Conservation (phyloP, 2,888 invertebrate species). For the Troglohyphantes excavatus region DNA sequence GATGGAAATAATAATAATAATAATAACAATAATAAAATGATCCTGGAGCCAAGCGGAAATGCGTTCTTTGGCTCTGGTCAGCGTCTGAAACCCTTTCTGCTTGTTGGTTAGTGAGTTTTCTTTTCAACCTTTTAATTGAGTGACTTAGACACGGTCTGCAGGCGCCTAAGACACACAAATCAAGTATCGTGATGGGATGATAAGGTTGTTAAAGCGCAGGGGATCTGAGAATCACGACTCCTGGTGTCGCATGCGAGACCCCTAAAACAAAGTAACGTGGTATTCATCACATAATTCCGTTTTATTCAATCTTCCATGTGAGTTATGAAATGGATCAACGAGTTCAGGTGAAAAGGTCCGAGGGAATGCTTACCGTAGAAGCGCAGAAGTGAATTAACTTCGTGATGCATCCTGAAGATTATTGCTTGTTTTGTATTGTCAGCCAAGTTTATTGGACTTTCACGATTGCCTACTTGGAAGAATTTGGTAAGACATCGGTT, state of each 20-base stretch:
- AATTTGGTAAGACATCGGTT: too few relatives aligned
- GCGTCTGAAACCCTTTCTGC: background rate
- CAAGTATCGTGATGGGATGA: slow-evolving; percentile 41
- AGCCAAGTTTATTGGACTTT: slow-evolving; percentile 44
- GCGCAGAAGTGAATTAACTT: background rate
- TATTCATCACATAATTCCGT: slow-evolving; percentile 9
- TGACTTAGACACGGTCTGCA: slow-evolving; percentile 71
- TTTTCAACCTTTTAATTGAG: slow-evolving; percentile 60
- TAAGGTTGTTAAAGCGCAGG: slow-evolving; percentile 14
- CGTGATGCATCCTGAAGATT: slow-evolving; percentile 12
- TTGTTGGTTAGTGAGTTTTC: background rate
- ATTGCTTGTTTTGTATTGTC: background rate
- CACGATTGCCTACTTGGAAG: slow-evolving; percentile 32
- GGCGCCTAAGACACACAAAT: slow-evolving; percentile 19
- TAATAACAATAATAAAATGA: background rate
- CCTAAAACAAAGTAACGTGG: background rate
- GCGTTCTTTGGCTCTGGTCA: slow-evolving; percentile 28
- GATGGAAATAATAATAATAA: slow-evolving; percentile 15
- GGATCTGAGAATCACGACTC: slow-evolving; percentile 34
- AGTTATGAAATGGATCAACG: slow-evolving; percentile 35
- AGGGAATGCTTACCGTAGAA: slow-evolving; percentile 6
- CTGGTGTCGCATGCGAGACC: background rate
- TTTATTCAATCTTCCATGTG: slow-evolving; percentile 16
- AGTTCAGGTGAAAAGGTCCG: background rate
- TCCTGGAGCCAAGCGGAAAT: slow-evolving; percentile 35